Evolutionary conservation across 2,888 invertebrate species (phyloP).

Genomic region (Capitulum mitella): DNA sequence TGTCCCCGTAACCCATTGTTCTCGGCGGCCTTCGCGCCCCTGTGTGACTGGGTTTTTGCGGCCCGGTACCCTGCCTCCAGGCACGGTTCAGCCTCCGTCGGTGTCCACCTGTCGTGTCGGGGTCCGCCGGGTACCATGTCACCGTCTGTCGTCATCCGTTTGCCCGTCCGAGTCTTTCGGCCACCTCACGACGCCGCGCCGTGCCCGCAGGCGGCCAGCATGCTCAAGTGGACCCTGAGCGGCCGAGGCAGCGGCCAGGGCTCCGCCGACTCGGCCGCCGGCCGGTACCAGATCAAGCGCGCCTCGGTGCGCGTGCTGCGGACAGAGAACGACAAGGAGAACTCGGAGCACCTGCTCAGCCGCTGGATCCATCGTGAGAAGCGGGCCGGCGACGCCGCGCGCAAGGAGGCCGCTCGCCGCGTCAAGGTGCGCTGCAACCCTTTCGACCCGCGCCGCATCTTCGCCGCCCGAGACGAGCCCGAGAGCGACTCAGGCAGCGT

Average conservation of each 20-base stretch:
- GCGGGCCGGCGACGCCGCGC: neutral
- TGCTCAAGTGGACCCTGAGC: constrained; percentile 36
- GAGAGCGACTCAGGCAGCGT: constrained; percentile 36
- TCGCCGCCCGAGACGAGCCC: constrained; percentile 31
- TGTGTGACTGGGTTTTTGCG: neutral
- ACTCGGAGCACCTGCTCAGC: neutral
- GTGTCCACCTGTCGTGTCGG: neutral
- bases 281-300: constrained; percentile 15
- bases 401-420: neutral
- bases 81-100: constrained; percentile 9
- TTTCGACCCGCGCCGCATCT: constrained; percentile 33
- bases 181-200: neutral
- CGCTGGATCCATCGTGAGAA: neutral
- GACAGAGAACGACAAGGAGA: neutral
- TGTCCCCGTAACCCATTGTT: too few relatives aligned
- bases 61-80: too few relatives aligned
- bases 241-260: neutral
- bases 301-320: constrained; percentile 6
- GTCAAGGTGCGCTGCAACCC: constrained; percentile 30
- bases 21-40: too few relatives aligned
- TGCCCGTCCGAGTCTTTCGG: too few relatives aligned
- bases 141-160: too few relatives aligned
- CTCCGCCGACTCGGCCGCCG: neutral
- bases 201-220: constrained; percentile 28
- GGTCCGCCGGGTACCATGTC: neutral